Percentiles rank a stretch among this genome's conserved stretches.
phyloP scores from a whole-genome alignment of 2,113 vertebrate species.

The Galbula dea region DNA sequence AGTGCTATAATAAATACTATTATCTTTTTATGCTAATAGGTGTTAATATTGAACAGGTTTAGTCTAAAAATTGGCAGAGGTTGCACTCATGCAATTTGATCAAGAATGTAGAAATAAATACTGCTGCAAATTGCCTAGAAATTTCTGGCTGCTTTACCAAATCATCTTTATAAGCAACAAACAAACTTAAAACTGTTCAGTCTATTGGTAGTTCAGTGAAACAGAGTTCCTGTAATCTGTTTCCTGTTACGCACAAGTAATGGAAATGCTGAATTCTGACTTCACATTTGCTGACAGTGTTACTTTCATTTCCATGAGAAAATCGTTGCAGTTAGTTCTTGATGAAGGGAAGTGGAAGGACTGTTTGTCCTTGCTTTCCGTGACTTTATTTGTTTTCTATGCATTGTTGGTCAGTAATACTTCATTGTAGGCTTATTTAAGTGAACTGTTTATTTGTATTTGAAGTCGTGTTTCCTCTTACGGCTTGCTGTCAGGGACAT shows the following conservation, averaged over 20 bases:
- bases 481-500: neutral
- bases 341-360: neutral
- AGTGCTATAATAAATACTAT: neutral
- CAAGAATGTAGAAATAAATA: neutral
- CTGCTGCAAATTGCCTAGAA: neutral
- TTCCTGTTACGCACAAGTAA: constrained; percentile 67
- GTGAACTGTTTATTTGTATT: neutral
- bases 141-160: neutral
- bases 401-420: neutral
- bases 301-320: constrained; percentile 64
- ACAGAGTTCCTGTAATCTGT: constrained; percentile 59
- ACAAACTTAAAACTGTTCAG: neutral
- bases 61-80: neutral
- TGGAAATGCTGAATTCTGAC: constrained; percentile 52
- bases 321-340: neutral
- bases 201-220: neutral
- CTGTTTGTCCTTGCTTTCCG: neutral
- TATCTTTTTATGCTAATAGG: neutral
- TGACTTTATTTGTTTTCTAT: neutral
- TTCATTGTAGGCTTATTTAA: neutral
- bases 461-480: neutral
- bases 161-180: neutral
- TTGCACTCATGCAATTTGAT: neutral
- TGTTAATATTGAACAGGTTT: neutral
- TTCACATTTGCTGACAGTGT: constrained; percentile 44